A percentile compares a stretch with the other conserved stretches of the same genome.
Evolutionary conservation across 1,140 invertebrate genomes (phyloP).

Genomic region (Zaprionus ghesquierei): DNA sequence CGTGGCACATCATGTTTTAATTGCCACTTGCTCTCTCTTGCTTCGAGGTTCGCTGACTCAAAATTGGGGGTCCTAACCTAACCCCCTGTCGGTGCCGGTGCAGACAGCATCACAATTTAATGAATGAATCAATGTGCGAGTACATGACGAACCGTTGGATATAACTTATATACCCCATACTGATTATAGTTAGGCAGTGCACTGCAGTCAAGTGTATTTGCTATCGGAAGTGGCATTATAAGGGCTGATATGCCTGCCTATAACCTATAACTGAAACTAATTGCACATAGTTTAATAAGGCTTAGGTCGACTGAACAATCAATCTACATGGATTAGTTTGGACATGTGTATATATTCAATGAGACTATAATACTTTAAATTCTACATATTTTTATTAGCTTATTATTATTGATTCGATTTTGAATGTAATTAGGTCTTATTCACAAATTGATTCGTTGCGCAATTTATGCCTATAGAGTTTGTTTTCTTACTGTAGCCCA

Average conservation of each 20-base stretch:
- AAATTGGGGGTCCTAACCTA: conserved; percentile 35
- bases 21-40: conserved; percentile 71
- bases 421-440: not conserved
- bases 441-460: conserved; percentile 28
- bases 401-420: not conserved
- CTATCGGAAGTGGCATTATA: conserved; percentile 9
- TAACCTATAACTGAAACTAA: conserved; percentile 11
- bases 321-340: not conserved
- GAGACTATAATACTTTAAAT: not conserved
- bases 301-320: not conserved
- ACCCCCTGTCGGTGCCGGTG: conserved; percentile 9
- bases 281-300: conserved; percentile 16
- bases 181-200: conserved; percentile 45
- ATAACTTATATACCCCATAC: not conserved
- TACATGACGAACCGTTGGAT: not conserved
- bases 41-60: conserved; percentile 66
- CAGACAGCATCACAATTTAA: conserved; percentile 71
- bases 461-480: conserved; percentile 30
- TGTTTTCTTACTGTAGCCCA: not conserved
- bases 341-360: not conserved
- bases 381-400: not conserved
- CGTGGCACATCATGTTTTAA: conserved; percentile 54
- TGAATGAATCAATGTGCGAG: conserved; percentile 58
- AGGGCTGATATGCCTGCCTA: conserved; percentile 19
- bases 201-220: not conserved